phyloP scores from a whole-genome alignment of 2,113 vertebrate genomes.

The Butorides virescens region DNA sequence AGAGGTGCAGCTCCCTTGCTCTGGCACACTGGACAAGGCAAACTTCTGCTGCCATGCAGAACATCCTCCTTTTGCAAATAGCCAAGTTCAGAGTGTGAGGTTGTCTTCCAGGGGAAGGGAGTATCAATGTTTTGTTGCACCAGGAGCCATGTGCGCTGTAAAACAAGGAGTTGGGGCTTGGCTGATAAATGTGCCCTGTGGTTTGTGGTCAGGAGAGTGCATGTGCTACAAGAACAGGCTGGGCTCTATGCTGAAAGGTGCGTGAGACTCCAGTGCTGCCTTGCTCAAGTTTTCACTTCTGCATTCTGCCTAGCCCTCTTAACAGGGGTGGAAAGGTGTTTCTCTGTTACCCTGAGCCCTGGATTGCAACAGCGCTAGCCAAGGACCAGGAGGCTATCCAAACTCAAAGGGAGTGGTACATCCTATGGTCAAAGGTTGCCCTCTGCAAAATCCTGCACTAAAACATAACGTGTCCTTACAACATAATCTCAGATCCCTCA shows the following conservation, averaged over 20 bases:
- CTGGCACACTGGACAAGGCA: fast-evolving
- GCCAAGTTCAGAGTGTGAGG: not conserved
- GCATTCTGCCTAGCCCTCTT: not conserved
- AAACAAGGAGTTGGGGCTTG: not conserved
- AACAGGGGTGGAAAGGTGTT: not conserved
- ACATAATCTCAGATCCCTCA: fast-evolving
- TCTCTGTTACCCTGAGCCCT: not conserved
- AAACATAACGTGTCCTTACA: not conserved
- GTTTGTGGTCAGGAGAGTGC: not conserved
- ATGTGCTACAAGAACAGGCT: not conserved
- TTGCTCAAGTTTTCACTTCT: not conserved
- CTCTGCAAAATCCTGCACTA: not conserved
- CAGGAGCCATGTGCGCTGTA: not conserved
- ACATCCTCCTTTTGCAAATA: not conserved
- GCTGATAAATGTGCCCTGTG: fast-evolving
- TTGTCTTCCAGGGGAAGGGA: not conserved
- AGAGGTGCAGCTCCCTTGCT: not conserved
- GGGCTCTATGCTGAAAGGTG: fast-evolving
- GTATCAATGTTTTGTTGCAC: not conserved
- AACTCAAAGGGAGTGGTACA: not conserved
- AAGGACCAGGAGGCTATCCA: not conserved
- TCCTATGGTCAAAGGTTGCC: not conserved
- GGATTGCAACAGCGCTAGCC: not conserved
- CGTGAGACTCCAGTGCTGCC: not conserved
- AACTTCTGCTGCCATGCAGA: fast-evolving